phyloP scores from a whole-genome alignment of 1,140 invertebrate genomes.

The Eumeta japonica region DNA sequence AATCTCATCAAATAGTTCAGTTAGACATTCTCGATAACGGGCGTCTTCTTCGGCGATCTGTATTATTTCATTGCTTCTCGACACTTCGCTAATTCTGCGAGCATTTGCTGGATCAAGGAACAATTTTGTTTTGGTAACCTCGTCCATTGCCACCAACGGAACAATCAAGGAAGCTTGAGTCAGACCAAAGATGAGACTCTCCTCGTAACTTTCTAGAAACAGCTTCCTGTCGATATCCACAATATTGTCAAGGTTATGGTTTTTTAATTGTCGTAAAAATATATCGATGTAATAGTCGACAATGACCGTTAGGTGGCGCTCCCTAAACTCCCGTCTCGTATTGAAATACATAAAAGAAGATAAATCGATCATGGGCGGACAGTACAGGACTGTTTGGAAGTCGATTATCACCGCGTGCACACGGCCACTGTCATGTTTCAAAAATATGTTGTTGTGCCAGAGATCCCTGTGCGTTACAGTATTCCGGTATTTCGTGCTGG shows the following conservation, averaged over 20 bases:
- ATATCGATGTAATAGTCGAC: conserved; percentile 47
- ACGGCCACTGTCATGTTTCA: conserved; percentile 51
- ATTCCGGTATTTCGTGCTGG: conserved; percentile 56
- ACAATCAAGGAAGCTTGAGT: conserved; percentile 55
- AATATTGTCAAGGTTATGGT: conserved; percentile 28
- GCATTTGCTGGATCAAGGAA: conserved; percentile 36
- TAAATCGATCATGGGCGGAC: conserved; percentile 54
- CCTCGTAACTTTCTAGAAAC: conserved; percentile 32
- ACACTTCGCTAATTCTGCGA: conserved; percentile 38
- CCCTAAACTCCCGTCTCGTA: conserved; percentile 43
- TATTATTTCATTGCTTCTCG: conserved; percentile 48
- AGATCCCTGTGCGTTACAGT: conserved; percentile 62
- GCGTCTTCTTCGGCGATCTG: conserved; percentile 38
- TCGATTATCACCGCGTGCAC: conserved; percentile 59
- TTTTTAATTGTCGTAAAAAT: conserved; percentile 36
- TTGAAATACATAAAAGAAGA: conserved; percentile 56
- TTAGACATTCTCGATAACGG: conserved; percentile 35
- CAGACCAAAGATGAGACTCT: conserved; percentile 48
- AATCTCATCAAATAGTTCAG: conserved; percentile 53
- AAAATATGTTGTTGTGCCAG: conserved; percentile 65
- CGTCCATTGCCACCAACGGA: conserved; percentile 42
- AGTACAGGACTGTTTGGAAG: conserved; percentile 62
- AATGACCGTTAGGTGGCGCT: conserved; percentile 28
- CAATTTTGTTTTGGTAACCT: conserved; percentile 28
- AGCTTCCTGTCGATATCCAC: conserved; percentile 27